Conservation (phyloP, 2,113 vertebrate genomes). For the Anarhynchus alexandrinus region DNA sequence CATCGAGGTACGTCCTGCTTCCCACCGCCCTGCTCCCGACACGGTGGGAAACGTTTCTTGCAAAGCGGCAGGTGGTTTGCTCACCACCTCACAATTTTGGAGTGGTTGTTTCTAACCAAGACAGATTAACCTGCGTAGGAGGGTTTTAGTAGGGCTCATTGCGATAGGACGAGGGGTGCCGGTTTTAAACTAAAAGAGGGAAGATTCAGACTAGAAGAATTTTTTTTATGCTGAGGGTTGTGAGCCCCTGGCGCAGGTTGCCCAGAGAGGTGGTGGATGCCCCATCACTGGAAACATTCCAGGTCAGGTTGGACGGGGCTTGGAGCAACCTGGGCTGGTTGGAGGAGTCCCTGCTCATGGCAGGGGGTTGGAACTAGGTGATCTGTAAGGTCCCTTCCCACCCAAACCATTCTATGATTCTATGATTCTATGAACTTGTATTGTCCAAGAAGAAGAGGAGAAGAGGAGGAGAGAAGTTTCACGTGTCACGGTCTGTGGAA, state of each 20-base stretch:
- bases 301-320: background rate
- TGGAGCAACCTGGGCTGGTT: rapidly evolving
- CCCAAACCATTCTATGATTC: background rate
- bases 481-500: rapidly evolving
- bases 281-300: background rate
- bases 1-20: no score
- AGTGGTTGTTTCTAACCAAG: no score
- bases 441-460: background rate
- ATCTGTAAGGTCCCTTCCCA: rapidly evolving
- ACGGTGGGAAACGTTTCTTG: no score
- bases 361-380: background rate
- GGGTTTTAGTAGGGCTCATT: no score
- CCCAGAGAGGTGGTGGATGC: background rate
- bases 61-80: no score
- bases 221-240: no score
- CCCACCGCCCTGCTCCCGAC: no score
- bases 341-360: background rate
- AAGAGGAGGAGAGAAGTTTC: background rate
- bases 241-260: background rate
- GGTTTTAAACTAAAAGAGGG: no score
- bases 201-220: background rate
- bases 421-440: background rate
- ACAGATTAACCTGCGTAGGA: no score
- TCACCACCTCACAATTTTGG: no score
- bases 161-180: no score